Evolutionary conservation across 2,888 invertebrate genomes (phyloP).

Genomic region (Malacosoma neustria): DNA sequence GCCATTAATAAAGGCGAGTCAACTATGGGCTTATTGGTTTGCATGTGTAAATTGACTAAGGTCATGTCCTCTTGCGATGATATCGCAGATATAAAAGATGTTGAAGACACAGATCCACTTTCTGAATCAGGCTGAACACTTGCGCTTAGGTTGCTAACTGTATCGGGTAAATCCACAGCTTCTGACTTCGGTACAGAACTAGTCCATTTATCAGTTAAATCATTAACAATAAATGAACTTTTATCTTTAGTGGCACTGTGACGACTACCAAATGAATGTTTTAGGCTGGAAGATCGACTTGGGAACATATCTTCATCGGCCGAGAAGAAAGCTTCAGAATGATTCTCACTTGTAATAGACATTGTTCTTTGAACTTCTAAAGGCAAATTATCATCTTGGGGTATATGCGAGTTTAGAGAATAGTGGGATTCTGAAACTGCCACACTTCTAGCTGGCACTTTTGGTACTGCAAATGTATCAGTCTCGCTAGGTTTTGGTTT

Average conservation of each 20-base stretch:
- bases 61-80: slow-evolving; percentile 95
- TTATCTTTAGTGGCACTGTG: slow-evolving; percentile 65
- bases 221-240: slow-evolving; percentile 72
- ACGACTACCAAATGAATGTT: slow-evolving; percentile 76
- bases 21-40: slow-evolving; percentile 92
- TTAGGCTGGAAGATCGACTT: slow-evolving; percentile 79
- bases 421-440: slow-evolving; percentile 81
- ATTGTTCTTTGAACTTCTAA: slow-evolving; percentile 86
- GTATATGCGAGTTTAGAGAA: slow-evolving; percentile 74
- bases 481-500: slow-evolving; percentile 32
- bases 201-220: slow-evolving; percentile 56
- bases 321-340: slow-evolving; percentile 93
- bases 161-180: slow-evolving; percentile 45
- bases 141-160: slow-evolving; percentile 53
- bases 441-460: slow-evolving; percentile 61
- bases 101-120: slow-evolving; percentile 87
- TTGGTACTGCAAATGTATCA: slow-evolving; percentile 50
- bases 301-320: slow-evolving; percentile 91
- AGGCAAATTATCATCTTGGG: slow-evolving; percentile 74
- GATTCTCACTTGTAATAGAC: slow-evolving; percentile 92
- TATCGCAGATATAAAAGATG: slow-evolving; percentile 91
- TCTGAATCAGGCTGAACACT: slow-evolving; percentile 80
- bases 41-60: slow-evolving; percentile 94
- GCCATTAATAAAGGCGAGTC: slow-evolving; percentile 96
- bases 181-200: slow-evolving; percentile 50